Evolutionary conservation across 2,797 vertebrate species (phyloP), one percentile per base, ranked within the genome.

Genomic region (Triplophysa yarkandensis): DNA sequence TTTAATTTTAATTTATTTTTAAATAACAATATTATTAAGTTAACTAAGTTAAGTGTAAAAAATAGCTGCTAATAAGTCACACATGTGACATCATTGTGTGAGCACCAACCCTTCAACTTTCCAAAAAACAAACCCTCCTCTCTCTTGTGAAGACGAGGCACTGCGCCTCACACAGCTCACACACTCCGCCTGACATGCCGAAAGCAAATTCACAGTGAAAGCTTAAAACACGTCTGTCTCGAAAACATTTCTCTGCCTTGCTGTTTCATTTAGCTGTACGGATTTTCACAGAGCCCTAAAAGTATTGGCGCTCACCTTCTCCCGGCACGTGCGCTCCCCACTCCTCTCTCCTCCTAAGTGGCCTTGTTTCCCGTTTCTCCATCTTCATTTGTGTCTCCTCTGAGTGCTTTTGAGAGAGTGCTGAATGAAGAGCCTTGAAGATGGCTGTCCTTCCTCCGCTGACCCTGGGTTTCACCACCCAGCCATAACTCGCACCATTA

Each of bases 361-460:
- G 21, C 62, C 71, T 61, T 73, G 63, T 54, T 64, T 76, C 44
- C 23, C 2, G 2, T 70, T 65, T 79, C 52, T 76, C 68, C 23
- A 44, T 72, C 23, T 21, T 52, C 52, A 13, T 68, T 30, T 68
- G 21, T 57, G n/a, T 76, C 10, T 30, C 7, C 34, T 17, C 44
- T 2, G 63, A 67, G 78, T 67, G 34, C 57, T 66, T 76, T 75
- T 28, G 62, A 68, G 32, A 54, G 44, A 70, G 82, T 81, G 70
- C 28, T 83, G 85, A 87, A 86, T 77, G 78, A 71, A 71, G 82
- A 86, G 81, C 85, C 86, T 90, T 89, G 86, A 82, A 82, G 86
- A 87, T 86, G 86, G 87, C 86, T 82, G 85, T 83, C 83, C 83
- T 84, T 88, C 83, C 83, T 88, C 85, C 83, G 82, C 80, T 76